These are phyloP conservation scores for Blennius ocellaris DNA, from an alignment of 2,113 vertebrate species.

Conservation along the genomic window DNA sequence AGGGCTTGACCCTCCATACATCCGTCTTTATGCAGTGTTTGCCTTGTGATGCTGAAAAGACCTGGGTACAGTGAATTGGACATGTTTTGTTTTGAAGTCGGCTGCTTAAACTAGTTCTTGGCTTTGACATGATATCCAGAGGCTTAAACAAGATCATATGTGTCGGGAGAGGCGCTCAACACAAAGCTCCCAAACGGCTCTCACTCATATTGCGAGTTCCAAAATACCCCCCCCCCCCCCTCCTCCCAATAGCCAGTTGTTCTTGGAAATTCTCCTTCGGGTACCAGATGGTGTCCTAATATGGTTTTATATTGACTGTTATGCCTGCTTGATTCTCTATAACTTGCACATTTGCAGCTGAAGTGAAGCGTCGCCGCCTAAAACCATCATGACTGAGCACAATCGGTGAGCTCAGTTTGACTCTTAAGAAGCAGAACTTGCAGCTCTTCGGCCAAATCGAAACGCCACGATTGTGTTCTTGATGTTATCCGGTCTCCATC, in stretches of 20 bases:
- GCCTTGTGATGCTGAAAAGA: conserved; percentile 14
- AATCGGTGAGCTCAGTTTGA: conserved; percentile 16
- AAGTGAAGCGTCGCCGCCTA: conserved; percentile 10
- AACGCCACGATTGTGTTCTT: conserved; percentile 29
- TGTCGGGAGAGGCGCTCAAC: conserved; percentile 30
- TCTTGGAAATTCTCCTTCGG: conserved; percentile 52
- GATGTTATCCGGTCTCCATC: conserved; percentile 63
- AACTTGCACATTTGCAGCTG: conserved; percentile 8
- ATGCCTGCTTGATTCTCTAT: conserved; percentile 9
- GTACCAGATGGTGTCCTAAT: conserved; percentile 62
- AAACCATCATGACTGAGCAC: conserved; percentile 13
- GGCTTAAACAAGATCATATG: conserved; percentile 56
- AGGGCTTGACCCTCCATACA: conserved; percentile 24
- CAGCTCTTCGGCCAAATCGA: conserved; percentile 3
- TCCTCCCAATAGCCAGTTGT: conserved; percentile 51
- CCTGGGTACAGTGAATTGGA: neutral
- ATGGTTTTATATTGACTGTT: conserved; percentile 36
- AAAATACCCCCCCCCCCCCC: conserved; percentile 7
- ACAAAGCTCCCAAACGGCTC: conserved; percentile 40
- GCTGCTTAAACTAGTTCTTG: conserved; percentile 33
- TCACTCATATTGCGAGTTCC: conserved; percentile 40
- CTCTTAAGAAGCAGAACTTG: conserved; percentile 18
- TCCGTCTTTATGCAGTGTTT: neutral
- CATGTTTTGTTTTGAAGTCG: conserved; percentile 36
- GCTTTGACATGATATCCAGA: conserved; percentile 41